Conservation (phyloP, 2,888 invertebrate genomes). For the Melieria crassipennis region DNA sequence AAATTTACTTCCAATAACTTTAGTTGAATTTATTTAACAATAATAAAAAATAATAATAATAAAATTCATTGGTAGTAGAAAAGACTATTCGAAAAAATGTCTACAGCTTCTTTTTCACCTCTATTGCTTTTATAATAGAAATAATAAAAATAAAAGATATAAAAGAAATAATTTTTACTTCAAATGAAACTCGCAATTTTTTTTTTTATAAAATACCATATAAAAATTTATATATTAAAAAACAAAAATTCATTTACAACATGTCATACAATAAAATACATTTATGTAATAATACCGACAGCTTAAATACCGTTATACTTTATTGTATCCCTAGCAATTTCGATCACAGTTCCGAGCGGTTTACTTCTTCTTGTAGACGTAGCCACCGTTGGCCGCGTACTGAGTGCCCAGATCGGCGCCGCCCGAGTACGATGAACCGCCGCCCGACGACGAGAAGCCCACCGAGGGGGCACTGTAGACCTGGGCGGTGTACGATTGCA, state of each 20-base stretch:
- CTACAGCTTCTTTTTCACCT: no score
- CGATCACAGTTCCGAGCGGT: constrained; percentile 37
- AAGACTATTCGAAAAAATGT: no score
- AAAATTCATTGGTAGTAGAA: no score
- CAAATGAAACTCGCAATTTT: not conserved
- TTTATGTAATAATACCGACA: no score
- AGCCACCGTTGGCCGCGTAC: constrained; percentile 62
- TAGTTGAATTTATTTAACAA: no score
- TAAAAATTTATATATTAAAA: not conserved
- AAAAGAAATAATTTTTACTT: no score
- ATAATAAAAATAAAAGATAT: no score
- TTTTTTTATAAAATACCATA: not conserved
- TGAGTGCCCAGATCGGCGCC: constrained; percentile 54
- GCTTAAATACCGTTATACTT: no score
- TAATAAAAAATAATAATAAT: no score
- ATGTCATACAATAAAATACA: not conserved
- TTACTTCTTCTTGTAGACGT: constrained; percentile 60
- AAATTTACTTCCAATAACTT: no score
- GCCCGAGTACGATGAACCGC: constrained; percentile 28
- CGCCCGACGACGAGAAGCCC: constrained; percentile 9
- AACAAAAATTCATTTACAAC: constrained; percentile 22
- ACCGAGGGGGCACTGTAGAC: constrained; percentile 14
- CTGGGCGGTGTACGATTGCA: constrained; percentile 16
- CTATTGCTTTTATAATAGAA: no score
- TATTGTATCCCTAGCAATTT: constrained; percentile 1